A percentile compares a stretch with the other conserved stretches of the same genome.
Evolutionary conservation across 1,140 invertebrate species (phyloP).

Genomic region (Ceratitis capitata): DNA sequence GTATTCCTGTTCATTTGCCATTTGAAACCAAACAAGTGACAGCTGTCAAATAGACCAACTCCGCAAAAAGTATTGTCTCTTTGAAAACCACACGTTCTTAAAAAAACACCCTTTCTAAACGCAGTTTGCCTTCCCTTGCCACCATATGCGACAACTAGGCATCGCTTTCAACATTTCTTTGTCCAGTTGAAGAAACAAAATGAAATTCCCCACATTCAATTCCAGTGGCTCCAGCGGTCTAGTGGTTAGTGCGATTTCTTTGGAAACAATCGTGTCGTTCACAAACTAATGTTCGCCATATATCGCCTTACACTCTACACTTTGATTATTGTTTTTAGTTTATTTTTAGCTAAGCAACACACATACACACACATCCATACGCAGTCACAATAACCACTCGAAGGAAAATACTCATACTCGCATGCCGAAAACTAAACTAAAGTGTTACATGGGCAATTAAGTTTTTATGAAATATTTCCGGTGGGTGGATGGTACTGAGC

Average conservation of each 20-base stretch:
- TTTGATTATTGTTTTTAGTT: constrained; percentile 2
- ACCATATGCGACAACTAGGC: too few species aligned
- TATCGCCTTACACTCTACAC: not conserved
- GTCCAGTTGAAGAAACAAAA: not conserved
- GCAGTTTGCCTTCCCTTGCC: too few species aligned
- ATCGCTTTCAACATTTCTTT: not conserved
- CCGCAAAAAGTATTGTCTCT: too few species aligned
- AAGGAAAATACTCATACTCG: constrained; percentile 32
- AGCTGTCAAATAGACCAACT: too few species aligned
- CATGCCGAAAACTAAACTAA: constrained; percentile 38
- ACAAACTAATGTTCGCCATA: not conserved
- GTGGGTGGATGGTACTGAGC: constrained; percentile 6
- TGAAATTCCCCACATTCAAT: not conserved
- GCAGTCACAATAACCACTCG: not conserved
- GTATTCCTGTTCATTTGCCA: too few species aligned
- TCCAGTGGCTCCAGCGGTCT: too few species aligned
- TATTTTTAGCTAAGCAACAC: not conserved
- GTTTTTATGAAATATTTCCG: constrained; percentile 39
- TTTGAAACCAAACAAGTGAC: too few species aligned
- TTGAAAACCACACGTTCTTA: too few species aligned
- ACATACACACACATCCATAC: not conserved
- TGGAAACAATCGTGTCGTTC: not conserved
- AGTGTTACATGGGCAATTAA: constrained; percentile 40
- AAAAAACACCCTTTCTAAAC: too few species aligned
- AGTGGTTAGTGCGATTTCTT: not conserved